phyloP scores from a whole-genome alignment of 2,113 vertebrate genomes.

The Urocynchramus pylzowi region DNA sequence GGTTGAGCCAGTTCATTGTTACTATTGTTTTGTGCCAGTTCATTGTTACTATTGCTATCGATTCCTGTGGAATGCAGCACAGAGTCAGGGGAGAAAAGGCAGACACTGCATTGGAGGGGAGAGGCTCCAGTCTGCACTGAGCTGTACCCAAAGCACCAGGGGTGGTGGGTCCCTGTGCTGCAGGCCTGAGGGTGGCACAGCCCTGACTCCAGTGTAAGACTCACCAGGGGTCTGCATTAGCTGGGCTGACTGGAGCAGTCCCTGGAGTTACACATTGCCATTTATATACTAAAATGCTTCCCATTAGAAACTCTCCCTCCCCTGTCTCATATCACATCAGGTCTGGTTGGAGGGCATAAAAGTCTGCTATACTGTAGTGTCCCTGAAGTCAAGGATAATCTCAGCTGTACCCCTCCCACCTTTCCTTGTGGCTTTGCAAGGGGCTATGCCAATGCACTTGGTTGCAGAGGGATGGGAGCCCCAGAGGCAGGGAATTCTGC shows the following conservation, averaged over 20 bases:
- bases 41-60: background rate
- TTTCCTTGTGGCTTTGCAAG: background rate
- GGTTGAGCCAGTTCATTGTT: background rate
- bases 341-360: background rate
- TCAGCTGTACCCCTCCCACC: background rate
- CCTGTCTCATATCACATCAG: background rate
- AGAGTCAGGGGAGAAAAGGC: background rate
- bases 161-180: background rate
- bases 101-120: rapidly evolving
- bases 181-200: background rate
- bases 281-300: background rate
- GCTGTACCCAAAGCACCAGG: background rate
- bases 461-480: background rate
- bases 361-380: background rate
- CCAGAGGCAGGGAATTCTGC: background rate
- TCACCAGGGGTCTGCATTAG: rapidly evolving
- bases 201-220: background rate
- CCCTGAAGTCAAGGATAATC: background rate
- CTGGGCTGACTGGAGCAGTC: background rate
- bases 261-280: background rate
- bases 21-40: background rate
- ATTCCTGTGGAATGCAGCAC: background rate
- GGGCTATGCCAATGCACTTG: background rate
- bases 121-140: background rate
- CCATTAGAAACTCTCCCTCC: background rate